Base-by-base conservation (phyloP, 1,140 invertebrate species). In the Calephelis virginiensis region DNA sequence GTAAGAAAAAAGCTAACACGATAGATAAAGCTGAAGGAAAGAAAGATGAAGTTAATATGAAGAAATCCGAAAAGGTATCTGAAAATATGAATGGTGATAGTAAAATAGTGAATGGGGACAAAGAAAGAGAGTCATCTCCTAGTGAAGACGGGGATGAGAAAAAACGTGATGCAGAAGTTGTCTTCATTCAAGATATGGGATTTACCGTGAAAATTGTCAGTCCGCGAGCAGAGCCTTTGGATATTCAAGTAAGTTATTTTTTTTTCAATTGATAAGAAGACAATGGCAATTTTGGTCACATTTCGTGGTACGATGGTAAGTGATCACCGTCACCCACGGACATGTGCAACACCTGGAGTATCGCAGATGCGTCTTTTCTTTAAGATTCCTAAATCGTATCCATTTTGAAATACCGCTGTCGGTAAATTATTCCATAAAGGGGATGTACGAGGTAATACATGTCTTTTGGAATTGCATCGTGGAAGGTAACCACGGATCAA, bases 131-230 rank as follows among this genome's bases (percentile, higher is more conserved):
- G 61, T 88, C 83, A 6, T 83, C 86, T 49, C 86, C 84, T 0
- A 91, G 90, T 78, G 94, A 95, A 63, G 93, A 94, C 74, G 92
- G 89, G 14, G 93, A 93, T 71, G 91, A 93, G 11, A 94, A 94
- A 69, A 95, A 94, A 80, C 91, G 92, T 56, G 94, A 95, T 67
- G 94, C 95, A 66, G 95, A 97, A 92, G 94, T 98, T 60, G 95
- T 98, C 46, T 96, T 98, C 64, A 97, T 98, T 76, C 97, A 98
- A 88, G 98, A 99, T 83, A 94, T 97, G 85, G 97, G 97, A 47
- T 98, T 99, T 79, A 97, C 95, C 63, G 96, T 99, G 1, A 97
- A 98, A 92, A 97, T 99, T 73, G 93, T 96, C 47, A 96, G 96
- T 71, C 97, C 97, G 9, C 96, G 96, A 9, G 93, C 96, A 6